A percentile compares a stretch with the other conserved stretches of the same genome.
phyloP scores from a whole-genome alignment of 2,113 vertebrate genomes.

The Thalassoma bifasciatum region DNA sequence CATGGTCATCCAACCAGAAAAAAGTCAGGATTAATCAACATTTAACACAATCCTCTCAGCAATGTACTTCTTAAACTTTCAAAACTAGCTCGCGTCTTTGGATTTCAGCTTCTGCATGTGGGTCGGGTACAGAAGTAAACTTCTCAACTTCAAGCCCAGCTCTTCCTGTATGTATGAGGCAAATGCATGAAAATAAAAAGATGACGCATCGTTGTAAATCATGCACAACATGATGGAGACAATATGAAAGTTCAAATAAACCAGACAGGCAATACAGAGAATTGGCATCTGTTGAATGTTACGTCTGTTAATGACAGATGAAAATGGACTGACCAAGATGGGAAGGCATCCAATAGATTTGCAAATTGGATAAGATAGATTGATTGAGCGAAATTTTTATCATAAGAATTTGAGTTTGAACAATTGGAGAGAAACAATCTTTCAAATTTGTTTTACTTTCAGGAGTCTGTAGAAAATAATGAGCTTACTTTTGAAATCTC shows the following conservation, averaged over 20 bases:
- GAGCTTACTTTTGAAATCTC: no score
- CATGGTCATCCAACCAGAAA: no score
- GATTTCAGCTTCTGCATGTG: neutral
- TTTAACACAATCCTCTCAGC: no score
- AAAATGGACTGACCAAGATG: neutral
- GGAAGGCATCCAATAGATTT: neutral
- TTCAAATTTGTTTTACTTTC: neutral
- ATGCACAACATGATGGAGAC: neutral
- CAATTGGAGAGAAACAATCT: neutral
- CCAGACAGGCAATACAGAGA: neutral
- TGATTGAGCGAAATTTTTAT: neutral
- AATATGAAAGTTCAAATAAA: neutral
- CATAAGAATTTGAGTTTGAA: no score
- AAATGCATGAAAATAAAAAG: neutral
- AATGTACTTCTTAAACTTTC: neutral
- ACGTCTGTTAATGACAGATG: neutral
- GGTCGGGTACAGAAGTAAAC: neutral
- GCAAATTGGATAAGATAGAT: neutral
- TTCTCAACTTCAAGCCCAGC: neutral
- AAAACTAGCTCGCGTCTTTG: neutral
- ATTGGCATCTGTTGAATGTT: neutral
- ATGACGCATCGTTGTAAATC: neutral
- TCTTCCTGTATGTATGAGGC: neutral
- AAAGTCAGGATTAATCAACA: no score
- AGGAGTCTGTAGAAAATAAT: no score